Evolutionary conservation across 2,113 vertebrate species (phyloP), one percentile per base, ranked within the genome.

Genomic region (Peromyscus californicus): DNA sequence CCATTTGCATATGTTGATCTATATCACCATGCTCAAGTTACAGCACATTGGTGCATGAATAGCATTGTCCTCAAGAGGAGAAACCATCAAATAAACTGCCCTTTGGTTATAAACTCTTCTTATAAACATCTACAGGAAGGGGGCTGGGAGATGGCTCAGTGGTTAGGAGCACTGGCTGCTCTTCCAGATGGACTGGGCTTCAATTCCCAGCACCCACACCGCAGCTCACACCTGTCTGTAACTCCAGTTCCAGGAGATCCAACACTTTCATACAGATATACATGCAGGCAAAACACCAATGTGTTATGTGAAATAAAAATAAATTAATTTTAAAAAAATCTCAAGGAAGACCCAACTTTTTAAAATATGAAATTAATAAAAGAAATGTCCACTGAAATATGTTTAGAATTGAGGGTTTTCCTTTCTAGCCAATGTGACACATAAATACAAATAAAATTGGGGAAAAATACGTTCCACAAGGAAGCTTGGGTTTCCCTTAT

Each of bases 21-120:
- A 22, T 76, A 10, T 42, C 15, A 13, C 21, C 24, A 31, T 36
- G 45, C 17, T 95, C 9, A 51, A 51, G 7, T 90, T 63, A 75
- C 1, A 84, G 29, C 70, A n/a, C 85, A 48, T 36, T 84, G 80
- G 61, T 88, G 39, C 36, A 79, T 90, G 72, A 36, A 90, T 72
- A 93, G 48, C 88, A 94, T 87, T 93, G 57, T 1, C 70, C 87
- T 94, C 92, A 74, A 96, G 75, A 85, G 70, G 76, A 91, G 63
- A 70, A 79, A 63, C 70, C 91, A 91, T 70, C 82, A 80, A 89
- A 93, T 89, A 93, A 94, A 96, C 54, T 92, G 26, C 69, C 36
- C 39, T 92, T 93, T 85, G 61, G 39, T 80, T 88, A 39, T 90
- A 42, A 92, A 79, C 13, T 90, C 0, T 87, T 79, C n/a, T 94